Evolutionary conservation across 2,797 vertebrate genomes (phyloP), one percentile per base, ranked within the genome.

Genomic region (Parotocinclus haroldoi): DNA sequence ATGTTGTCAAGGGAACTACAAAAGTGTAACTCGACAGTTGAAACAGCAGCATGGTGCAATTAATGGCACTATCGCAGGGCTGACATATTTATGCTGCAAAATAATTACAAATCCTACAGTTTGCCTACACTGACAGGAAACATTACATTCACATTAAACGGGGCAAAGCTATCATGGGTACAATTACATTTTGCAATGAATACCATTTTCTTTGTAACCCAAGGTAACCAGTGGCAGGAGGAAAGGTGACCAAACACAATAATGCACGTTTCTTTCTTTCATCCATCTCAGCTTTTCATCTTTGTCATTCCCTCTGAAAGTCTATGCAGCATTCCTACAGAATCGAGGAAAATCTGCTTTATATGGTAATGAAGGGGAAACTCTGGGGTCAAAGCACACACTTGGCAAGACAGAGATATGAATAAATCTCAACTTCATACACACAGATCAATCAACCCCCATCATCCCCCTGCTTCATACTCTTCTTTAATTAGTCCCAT

Each of bases 341-440:
- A 71, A 60, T 56, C 50, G 64, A 69, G 62, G 50, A 59, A 69
- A 79, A 79, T 66, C 64, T 75, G 74, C 68, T 81, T 81, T 79
- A 78, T 76, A 81, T 81, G 78, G 58, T 76, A 81, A 81, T 81
- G 79, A 79, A 72, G 68, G 45, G 42, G 69, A 71, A 65, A 73
- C 71, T 63, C 36, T 18, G 63, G 69, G 76, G 77, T 78, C 77
- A 76, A 40, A 66, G 75, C 61, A 69, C 61, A 75, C 72, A 73
- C 57, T 57, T 45, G 58, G 66, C 14, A 63, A 69, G 64, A 72
- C 62, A 76, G 62, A 73, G 65, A 78, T 56, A 54, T 49, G 79
- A 82, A 82, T 79, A 79, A 74, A 76, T 75, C 63, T 53, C 54
- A 71, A 74, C 73, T 68, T 78, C 46, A 63, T 52, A 66, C 45